Percentiles rank a stretch among this genome's conserved stretches.
Evolutionary conservation across 1,140 invertebrate genomes (phyloP).

Genomic region (Pemphigus obesinymphae): DNA sequence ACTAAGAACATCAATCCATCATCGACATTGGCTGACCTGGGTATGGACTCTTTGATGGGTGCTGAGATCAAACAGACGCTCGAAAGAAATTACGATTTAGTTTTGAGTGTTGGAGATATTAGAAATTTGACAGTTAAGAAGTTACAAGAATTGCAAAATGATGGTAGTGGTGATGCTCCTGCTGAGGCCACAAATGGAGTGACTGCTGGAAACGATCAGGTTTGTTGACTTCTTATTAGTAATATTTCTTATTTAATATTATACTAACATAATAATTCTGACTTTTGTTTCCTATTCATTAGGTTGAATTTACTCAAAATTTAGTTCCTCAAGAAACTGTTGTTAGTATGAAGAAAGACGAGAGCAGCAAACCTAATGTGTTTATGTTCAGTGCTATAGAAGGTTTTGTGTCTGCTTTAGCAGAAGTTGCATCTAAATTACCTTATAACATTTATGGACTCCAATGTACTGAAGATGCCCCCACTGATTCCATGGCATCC

Average conservation of each 20-base stretch:
- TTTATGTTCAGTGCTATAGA: constrained; percentile 90
- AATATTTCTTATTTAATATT: background rate
- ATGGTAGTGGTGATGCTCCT: constrained; percentile 42
- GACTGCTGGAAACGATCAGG: constrained; percentile 37
- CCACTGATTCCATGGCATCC: constrained; percentile 65
- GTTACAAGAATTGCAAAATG: constrained; percentile 62
- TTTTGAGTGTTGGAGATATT: constrained; percentile 85
- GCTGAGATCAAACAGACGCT: constrained; percentile 96
- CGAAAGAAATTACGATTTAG: constrained; percentile 85
- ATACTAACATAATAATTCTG: background rate
- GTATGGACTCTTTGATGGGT: constrained; percentile 96
- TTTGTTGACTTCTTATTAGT: no score
- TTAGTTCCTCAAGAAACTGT: constrained; percentile 33
- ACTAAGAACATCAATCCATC: constrained; percentile 66
- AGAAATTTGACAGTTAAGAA: constrained; percentile 70
- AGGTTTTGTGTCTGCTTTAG: constrained; percentile 69
- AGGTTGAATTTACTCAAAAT: constrained; percentile 25
- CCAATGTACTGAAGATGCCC: constrained; percentile 75
- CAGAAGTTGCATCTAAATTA: constrained; percentile 64
- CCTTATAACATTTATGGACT: constrained; percentile 79
- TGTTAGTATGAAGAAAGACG: constrained; percentile 15
- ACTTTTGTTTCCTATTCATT: background rate
- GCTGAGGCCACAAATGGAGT: background rate
- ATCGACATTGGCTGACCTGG: constrained; percentile 80
- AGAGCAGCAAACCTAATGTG: constrained; percentile 53